phyloP scores from a whole-genome alignment of 1,140 invertebrate genomes.

The Anoplophora glabripennis region DNA sequence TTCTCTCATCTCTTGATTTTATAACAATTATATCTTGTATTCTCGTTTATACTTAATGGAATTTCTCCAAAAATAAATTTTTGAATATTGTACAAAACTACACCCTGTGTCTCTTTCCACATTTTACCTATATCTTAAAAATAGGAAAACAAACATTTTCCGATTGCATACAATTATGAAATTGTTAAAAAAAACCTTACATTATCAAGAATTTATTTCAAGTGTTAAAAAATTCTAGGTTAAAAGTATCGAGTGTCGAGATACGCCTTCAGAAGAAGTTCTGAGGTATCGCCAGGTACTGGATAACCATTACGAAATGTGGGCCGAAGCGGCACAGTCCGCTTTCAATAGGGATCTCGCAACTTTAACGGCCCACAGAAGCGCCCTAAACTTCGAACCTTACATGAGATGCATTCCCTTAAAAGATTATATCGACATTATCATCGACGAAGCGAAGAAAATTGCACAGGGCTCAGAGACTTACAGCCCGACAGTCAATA shows the following conservation, averaged over 20 bases:
- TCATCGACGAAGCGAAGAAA: conserved; percentile 43
- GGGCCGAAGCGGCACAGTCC: conserved; percentile 59
- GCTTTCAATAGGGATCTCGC: conserved; percentile 68
- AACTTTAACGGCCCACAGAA: conserved; percentile 54
- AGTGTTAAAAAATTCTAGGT: background rate
- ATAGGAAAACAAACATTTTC: too few relatives aligned
- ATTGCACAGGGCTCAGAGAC: conserved; percentile 73
- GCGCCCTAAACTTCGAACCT: conserved; percentile 64
- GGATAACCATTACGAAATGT: conserved; percentile 60
- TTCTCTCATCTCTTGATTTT: too few relatives aligned
- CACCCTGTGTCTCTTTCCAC: too few relatives aligned
- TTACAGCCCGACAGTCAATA: conserved; percentile 67
- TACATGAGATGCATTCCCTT: conserved; percentile 58
- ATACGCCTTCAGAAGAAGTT: conserved; percentile 34
- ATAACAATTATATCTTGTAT: too few relatives aligned
- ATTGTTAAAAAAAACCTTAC: conserved; percentile 17
- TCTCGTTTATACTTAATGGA: too few relatives aligned
- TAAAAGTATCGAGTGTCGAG: conserved; percentile 16
- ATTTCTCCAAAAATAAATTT: too few relatives aligned
- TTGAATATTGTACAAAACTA: too few relatives aligned
- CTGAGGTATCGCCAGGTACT: conserved; percentile 55
- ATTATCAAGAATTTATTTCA: conserved; percentile 15
- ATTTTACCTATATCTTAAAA: too few relatives aligned
- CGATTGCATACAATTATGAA: too few relatives aligned
- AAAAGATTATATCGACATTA: conserved; percentile 42